A percentile compares a stretch with the other conserved stretches of the same genome.
Conservation (phyloP, 2,797 vertebrate species). For the Podargus strigoides region DNA sequence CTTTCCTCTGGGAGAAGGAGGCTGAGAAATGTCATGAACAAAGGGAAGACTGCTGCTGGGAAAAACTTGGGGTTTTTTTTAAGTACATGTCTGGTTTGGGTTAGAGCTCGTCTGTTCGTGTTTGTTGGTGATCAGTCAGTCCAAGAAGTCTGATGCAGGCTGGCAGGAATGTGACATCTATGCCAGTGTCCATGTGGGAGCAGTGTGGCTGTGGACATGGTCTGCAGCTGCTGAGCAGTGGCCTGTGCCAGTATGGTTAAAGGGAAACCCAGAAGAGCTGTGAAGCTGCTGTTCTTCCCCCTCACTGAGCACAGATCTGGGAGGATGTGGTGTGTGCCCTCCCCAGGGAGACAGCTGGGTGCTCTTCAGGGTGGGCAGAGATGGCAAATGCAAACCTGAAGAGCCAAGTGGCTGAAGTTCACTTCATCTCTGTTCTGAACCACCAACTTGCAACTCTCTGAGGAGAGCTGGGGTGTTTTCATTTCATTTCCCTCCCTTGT, state of each 20-base stretch:
- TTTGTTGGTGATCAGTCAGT: neutral
- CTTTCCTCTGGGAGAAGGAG: neutral
- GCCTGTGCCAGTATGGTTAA: neutral
- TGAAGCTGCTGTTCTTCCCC: neutral
- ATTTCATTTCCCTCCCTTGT: fast-evolving
- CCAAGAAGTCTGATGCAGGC: neutral
- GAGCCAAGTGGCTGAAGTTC: neutral
- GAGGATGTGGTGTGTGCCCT: neutral
- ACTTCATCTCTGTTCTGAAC: fast-evolving
- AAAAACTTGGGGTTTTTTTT: neutral
- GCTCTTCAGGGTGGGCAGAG: neutral
- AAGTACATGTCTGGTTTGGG: neutral
- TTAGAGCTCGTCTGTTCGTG: neutral
- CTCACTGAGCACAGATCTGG: neutral
- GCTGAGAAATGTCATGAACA: neutral
- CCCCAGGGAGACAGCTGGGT: neutral
- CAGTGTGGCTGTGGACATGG: fast-evolving
- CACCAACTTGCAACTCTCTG: fast-evolving
- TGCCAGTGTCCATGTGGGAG: fast-evolving
- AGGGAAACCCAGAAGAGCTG: neutral
- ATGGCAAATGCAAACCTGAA: neutral
- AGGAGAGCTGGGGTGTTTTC: fast-evolving
- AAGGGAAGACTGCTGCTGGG: neutral
- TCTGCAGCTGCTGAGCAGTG: neutral
- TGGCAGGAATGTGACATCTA: neutral